Evolutionary conservation across 2,797 vertebrate genomes (phyloP), one percentile per base, ranked within the genome.

Genomic region (Pantherophis alleghaniensis): DNA sequence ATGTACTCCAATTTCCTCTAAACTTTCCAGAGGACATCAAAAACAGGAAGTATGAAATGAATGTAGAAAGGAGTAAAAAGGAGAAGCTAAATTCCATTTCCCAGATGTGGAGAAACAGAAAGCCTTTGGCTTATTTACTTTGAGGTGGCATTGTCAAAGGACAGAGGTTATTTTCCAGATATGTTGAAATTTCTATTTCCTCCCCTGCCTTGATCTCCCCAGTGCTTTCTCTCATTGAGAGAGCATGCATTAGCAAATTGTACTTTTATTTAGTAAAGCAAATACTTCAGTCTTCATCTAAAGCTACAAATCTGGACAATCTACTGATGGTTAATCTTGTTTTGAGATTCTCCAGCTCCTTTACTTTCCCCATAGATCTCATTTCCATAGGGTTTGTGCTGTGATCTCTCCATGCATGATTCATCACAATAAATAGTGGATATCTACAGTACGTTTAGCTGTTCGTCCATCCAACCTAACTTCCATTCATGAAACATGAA

Each of bases 21-120:
- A 92, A 56, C 47, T 90, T 63, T 90, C 60, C 55, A 26, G 89
- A 74, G 63, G 51, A 92, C 91, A 32, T n/a, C 42, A 28, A 91
- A 92, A 63, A 32, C 91, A 47, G 7, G 69, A 93, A 88, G 87
- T 60, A 88, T 59, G 56, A 88, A 88, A 57, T 88, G 87, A 88
- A 83, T 60, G 87, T 57, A 87, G 53, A 87, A 87, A 55, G 26
- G 28, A 55, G 86, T 57, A 87, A 87, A 87, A 55, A 87, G 13
- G 3, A 0, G 4, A 14, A n/a, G 26, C 51, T 56, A 51, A 79
- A 18, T n/a, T 28, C 89, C 42, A 90, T 5, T 66, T 90, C 7
- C 61, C 61, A 90, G 60, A 66, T 90, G 63, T 22, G 87, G 56
- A 88, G 87, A 88, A 88, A 61, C 20, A 87, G 86, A 56, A 83